Conservation (phyloP, 92 coral and sea anemone species). For the Pocillopora grandis region DNA sequence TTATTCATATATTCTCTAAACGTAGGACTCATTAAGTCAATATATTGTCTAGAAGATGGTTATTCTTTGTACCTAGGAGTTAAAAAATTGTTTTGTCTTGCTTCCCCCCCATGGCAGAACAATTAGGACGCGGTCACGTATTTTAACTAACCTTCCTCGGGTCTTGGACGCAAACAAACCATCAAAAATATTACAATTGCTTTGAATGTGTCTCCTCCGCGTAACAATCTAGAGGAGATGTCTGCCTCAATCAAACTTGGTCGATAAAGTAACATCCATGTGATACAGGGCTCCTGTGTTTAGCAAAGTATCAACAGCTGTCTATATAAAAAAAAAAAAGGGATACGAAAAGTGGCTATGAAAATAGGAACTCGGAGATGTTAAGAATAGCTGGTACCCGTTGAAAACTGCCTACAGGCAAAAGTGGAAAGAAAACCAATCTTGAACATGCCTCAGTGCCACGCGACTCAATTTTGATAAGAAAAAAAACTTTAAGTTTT, state of each 20-base stretch:
- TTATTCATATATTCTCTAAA: slow-evolving; percentile 1
- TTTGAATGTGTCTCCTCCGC: neutral
- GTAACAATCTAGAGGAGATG: neutral
- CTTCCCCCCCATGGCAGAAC: neutral
- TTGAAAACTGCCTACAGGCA: slow-evolving; percentile 3
- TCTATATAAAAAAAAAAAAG: neutral
- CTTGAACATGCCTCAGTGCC: neutral
- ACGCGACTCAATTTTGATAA: neutral
- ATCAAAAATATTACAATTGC: neutral
- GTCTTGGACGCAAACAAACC: neutral
- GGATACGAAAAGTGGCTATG: neutral
- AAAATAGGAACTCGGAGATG: neutral
- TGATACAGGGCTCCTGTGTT: neutral
- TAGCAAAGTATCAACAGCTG: neutral
- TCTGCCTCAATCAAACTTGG: neutral
- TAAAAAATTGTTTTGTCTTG: slow-evolving; percentile 6
- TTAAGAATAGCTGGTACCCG: slow-evolving; percentile 35
- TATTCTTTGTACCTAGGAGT: neutral
- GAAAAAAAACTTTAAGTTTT: neutral
- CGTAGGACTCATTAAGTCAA: neutral
- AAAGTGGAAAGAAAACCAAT: neutral
- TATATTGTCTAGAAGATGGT: neutral
- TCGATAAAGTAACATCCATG: neutral
- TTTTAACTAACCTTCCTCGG: slow-evolving; percentile 5
- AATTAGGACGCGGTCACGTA: neutral